Percentiles rank a stretch among this genome's conserved stretches.
phyloP scores from a whole-genome alignment of 2,888 invertebrate species.

The Sinentomon sp. region DNA sequence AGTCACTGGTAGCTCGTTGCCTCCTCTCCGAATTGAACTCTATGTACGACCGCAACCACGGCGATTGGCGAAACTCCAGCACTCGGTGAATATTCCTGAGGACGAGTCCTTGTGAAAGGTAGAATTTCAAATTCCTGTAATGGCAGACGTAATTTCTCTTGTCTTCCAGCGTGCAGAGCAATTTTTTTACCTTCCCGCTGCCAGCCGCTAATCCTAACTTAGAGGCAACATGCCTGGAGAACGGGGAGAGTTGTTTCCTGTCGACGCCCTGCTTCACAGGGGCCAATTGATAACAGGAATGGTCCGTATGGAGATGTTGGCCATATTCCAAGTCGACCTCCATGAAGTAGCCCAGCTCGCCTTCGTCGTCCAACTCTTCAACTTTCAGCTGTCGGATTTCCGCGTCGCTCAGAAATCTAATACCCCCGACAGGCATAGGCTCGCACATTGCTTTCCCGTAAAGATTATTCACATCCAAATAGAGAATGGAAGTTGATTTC shows the following conservation, averaged over 20 bases:
- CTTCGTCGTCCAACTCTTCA: not conserved
- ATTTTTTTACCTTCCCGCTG: too few relatives aligned
- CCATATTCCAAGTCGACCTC: constrained; percentile 10
- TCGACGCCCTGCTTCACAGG: constrained; percentile 6
- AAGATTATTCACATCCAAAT: constrained; percentile 13
- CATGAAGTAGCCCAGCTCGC: constrained; percentile 8
- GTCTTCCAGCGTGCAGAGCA: constrained; percentile 4
- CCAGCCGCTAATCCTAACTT: too few relatives aligned
- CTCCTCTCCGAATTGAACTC: constrained; percentile 12
- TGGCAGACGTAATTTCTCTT: constrained; percentile 14
- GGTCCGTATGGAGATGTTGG: constrained; percentile 4
- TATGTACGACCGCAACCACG: constrained; percentile 10
- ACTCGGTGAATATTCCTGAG: constrained; percentile 14
- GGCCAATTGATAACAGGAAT: constrained; percentile 11
- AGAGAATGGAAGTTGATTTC: not conserved
- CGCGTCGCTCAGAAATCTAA: constrained; percentile 2
- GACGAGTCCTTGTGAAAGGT: constrained; percentile 13
- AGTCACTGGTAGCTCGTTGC: constrained; percentile 17
- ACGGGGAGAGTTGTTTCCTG: constrained; percentile 6
- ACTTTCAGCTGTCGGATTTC: constrained; percentile 1
- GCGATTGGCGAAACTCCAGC: constrained; percentile 7
- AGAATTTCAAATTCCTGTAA: constrained; percentile 14
- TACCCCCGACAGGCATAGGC: constrained; percentile 7
- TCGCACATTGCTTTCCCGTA: constrained; percentile 11
- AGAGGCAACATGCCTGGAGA: too few relatives aligned